These are phyloP conservation scores for Xanthia icteritia DNA, from an alignment of 2,888 invertebrate genomes.

Conservation along the genomic window DNA sequence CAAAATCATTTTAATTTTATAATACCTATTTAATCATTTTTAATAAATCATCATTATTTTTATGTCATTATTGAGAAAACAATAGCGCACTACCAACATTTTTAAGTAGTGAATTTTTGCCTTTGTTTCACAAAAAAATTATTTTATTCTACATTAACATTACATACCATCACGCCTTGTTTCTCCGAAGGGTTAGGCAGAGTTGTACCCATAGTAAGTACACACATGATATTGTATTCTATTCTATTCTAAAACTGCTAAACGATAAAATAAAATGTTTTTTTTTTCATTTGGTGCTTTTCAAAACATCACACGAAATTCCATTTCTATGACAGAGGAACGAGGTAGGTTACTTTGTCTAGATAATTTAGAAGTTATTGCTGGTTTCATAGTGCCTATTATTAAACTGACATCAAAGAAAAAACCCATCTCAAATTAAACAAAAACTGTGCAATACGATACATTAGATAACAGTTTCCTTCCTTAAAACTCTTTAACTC, in stretches of 20 bases:
- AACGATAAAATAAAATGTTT: neutral
- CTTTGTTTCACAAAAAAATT: no score
- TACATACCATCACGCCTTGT: no score
- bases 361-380: neutral
- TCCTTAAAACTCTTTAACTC: slow-evolving; percentile 28
- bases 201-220: no score
- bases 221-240: no score
- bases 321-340: neutral
- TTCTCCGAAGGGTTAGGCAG: no score
- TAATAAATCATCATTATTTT: no score
- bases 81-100: no score
- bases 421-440: neutral
- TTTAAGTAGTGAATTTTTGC: no score
- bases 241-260: neutral
- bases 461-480: slow-evolving; percentile 56
- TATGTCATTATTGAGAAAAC: no score
- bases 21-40: no score
- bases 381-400: neutral
- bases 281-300: neutral
- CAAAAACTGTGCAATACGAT: slow-evolving; percentile 5
- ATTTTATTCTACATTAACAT: no score
- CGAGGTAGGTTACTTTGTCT: neutral
- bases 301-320: neutral
- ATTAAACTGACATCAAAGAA: slow-evolving; percentile 10
- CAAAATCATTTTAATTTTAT: no score